phyloP scores from a whole-genome alignment of 2,797 vertebrate genomes.

The Coccyzus lansbergi region DNA sequence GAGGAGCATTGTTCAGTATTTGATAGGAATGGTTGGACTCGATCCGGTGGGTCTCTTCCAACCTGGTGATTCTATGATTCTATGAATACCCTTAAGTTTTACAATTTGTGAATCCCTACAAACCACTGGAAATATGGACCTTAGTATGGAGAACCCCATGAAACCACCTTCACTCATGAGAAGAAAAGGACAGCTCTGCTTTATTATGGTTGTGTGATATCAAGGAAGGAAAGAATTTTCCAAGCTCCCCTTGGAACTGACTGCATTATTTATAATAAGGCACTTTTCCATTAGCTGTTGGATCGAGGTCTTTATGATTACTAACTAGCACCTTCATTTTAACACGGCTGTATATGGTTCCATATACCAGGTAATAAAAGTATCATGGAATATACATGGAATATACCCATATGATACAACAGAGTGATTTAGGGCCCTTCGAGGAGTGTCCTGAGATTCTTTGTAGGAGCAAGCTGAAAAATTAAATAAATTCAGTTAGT shows the following conservation, averaged over 20 bases:
- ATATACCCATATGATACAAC: not conserved
- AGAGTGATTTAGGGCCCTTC: not conserved
- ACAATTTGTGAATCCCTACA: fast-evolving
- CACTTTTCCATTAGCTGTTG: not conserved
- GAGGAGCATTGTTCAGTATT: too few relatives aligned
- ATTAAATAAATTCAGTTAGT: slow-evolving; percentile 1
- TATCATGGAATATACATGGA: not conserved
- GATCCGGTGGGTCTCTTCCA: too few relatives aligned
- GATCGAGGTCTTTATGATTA: not conserved
- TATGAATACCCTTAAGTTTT: fast-evolving
- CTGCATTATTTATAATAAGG: not conserved
- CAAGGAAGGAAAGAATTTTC: not conserved
- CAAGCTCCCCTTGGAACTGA: not conserved
- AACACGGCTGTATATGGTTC: fast-evolving
- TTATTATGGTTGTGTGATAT: fast-evolving
- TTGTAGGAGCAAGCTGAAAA: slow-evolving; percentile 13
- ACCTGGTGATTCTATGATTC: too few relatives aligned
- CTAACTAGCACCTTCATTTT: not conserved
- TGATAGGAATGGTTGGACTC: too few relatives aligned
- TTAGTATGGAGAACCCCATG: fast-evolving
- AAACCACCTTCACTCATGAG: not conserved
- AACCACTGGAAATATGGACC: fast-evolving
- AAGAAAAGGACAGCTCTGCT: not conserved
- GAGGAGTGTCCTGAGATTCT: not conserved
- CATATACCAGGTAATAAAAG: not conserved